A percentile compares a stretch with the other conserved stretches of the same genome.
Conservation (phyloP, 1,140 invertebrate species). For the Platorchestia sp. region DNA sequence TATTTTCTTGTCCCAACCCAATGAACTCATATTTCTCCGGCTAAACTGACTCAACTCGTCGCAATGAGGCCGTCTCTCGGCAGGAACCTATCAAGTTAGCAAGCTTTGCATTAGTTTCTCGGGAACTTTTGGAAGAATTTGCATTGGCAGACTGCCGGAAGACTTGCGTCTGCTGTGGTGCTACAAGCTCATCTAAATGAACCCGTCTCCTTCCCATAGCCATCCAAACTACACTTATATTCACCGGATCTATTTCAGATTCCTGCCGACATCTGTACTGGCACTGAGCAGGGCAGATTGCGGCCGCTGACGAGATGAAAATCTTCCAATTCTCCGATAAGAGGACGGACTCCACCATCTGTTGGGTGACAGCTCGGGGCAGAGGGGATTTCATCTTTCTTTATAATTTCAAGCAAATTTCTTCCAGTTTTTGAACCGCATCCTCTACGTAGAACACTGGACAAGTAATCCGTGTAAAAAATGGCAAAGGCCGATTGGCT, state of each 20-base stretch:
- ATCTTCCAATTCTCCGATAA: constrained; percentile 1
- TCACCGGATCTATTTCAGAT: background rate
- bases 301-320: background rate
- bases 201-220: background rate
- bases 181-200: background rate
- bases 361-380: background rate
- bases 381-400: background rate
- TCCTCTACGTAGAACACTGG: background rate
- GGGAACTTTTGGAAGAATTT: background rate
- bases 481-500: background rate
- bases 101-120: background rate
- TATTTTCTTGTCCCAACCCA: background rate
- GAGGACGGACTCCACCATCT: background rate
- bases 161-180: background rate
- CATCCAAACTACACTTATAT: background rate
- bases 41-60: background rate
- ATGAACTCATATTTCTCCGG: background rate
- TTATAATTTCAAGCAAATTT: background rate
- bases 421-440: background rate
- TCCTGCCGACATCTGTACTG: background rate
- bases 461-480: background rate
- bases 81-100: background rate
- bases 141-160: background rate
- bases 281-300: background rate
- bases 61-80: background rate